These are phyloP conservation scores for Agrotis segetum DNA, from an alignment of 2,888 invertebrate species.

Conservation along the genomic window DNA sequence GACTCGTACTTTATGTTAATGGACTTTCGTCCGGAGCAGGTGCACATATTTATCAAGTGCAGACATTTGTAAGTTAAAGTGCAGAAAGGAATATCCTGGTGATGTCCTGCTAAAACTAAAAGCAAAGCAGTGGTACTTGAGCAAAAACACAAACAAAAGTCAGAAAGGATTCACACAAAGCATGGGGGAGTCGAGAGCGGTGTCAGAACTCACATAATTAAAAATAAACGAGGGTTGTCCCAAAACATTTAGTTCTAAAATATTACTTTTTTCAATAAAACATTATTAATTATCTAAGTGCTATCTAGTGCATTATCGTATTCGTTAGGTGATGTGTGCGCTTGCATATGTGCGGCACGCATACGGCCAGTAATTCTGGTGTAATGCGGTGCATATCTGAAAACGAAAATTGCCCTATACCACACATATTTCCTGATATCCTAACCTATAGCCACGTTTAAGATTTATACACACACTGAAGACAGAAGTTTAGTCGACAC, in stretches of 20 bases:
- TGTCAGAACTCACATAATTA: conserved; percentile 84
- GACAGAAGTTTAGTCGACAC: conserved; percentile 88
- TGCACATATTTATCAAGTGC: conserved; percentile 57
- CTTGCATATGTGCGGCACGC: conserved; percentile 91
- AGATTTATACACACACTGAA: conserved; percentile 85
- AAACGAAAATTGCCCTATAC: conserved; percentile 91
- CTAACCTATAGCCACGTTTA: conserved; percentile 85
- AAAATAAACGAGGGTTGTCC: conserved; percentile 91
- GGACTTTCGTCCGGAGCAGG: conserved; percentile 62
- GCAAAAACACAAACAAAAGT: conserved; percentile 70
- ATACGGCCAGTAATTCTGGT: conserved; percentile 91
- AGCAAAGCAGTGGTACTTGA: conserved; percentile 68
- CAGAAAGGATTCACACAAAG: conserved; percentile 79
- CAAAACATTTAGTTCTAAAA: conserved; percentile 89
- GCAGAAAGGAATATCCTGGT: conserved; percentile 63
- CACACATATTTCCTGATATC: conserved; percentile 89
- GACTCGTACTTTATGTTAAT: conserved; percentile 56
- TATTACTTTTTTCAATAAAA: conserved; percentile 83
- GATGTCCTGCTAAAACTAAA: conserved; percentile 70
- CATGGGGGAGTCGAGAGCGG: conserved; percentile 86
- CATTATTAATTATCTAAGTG: conserved; percentile 88
- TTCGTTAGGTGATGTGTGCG: conserved; percentile 91
- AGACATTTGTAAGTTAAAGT: conserved; percentile 55
- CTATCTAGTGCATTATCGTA: conserved; percentile 90
- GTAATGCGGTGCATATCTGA: conserved; percentile 91